Percentiles rank a stretch among this genome's conserved stretches.
Evolutionary conservation across 2,888 invertebrate species (phyloP).

Genomic region (Eristalinus sepulchralis): DNA sequence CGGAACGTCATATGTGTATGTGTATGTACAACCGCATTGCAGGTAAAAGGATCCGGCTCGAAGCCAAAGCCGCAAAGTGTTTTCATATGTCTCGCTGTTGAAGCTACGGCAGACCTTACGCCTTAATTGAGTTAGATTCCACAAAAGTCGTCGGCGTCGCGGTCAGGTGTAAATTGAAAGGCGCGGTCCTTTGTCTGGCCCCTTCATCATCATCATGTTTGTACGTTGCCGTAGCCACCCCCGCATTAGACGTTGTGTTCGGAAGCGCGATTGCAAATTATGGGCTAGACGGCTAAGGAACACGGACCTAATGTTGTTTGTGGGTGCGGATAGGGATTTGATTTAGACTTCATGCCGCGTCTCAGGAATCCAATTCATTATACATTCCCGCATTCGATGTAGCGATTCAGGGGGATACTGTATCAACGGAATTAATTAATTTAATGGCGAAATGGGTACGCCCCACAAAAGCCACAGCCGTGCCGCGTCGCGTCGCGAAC

Average conservation of each 20-base stretch:
- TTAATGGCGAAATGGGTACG: constrained; percentile 49
- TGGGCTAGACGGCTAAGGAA: constrained; percentile 21
- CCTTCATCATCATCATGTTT: constrained; percentile 51
- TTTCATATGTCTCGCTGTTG: constrained; percentile 23
- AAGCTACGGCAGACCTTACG: not conserved
- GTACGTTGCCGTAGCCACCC: not conserved
- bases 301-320: constrained; percentile 12
- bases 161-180: constrained; percentile 64
- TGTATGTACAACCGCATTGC: not conserved
- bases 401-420: constrained; percentile 12
- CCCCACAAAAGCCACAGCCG: not conserved
- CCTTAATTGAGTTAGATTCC: constrained; percentile 57
- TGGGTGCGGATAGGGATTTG: constrained; percentile 48
- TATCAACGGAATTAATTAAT: constrained; percentile 51
- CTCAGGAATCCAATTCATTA: constrained; percentile 41
- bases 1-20: not conserved
- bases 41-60: constrained; percentile 38
- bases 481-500: not conserved
- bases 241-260: constrained; percentile 3
- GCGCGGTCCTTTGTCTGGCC: constrained; percentile 55
- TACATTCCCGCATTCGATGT: constrained; percentile 22
- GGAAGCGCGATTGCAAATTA: constrained; percentile 62
- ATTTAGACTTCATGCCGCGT: constrained; percentile 26
- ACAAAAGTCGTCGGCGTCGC: constrained; percentile 21
- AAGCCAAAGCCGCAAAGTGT: constrained; percentile 43